Percentiles rank a stretch among this genome's conserved stretches.
Evolutionary conservation across 37 sponge, comb jelly and placozoan genomes (phyloP).

Genomic region (Crambe crambe): DNA sequence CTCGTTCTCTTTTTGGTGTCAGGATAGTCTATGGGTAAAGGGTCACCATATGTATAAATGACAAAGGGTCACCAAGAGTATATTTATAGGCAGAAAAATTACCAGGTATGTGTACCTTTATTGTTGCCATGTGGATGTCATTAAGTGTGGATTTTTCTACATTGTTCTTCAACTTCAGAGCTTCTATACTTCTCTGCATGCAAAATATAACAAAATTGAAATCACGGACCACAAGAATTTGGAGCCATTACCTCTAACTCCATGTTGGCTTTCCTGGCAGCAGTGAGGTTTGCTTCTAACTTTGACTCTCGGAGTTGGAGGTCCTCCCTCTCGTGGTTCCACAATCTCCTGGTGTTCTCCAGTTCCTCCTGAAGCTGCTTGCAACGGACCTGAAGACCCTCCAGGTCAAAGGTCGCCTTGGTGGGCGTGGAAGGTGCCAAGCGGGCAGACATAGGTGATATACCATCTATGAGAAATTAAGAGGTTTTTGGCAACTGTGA

Average conservation of each 20-base stretch:
- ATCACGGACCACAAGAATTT: background rate
- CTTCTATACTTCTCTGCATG: slow-evolving; percentile 73
- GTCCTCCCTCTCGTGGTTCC: slow-evolving; percentile 39
- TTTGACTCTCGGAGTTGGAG: slow-evolving; percentile 23
- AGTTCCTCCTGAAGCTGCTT: slow-evolving; percentile 64
- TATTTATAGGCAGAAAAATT: background rate
- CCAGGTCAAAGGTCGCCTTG: slow-evolving; percentile 32
- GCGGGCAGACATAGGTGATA: background rate
- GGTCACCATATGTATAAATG: background rate
- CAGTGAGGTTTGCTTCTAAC: slow-evolving; percentile 53
- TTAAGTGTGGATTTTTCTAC: slow-evolving; percentile 77
- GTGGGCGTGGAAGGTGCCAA: slow-evolving; percentile 17
- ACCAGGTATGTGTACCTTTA: slow-evolving; percentile 58
- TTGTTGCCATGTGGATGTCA: slow-evolving; percentile 78
- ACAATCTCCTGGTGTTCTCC: slow-evolving; percentile 24
- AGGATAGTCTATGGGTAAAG: slow-evolving; percentile 50
- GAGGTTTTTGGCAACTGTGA: too few relatives aligned
- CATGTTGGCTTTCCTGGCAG: slow-evolving; percentile 56
- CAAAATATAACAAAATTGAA: background rate
- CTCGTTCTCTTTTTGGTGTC: slow-evolving; percentile 32
- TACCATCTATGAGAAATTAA: background rate
- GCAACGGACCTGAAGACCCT: slow-evolving; percentile 30
- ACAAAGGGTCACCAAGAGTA: background rate
- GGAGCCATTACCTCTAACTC: slow-evolving; percentile 71
- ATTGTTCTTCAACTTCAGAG: slow-evolving; percentile 68